phyloP scores from a whole-genome alignment of 2,888 invertebrate species.

The Morinoia aosen region DNA sequence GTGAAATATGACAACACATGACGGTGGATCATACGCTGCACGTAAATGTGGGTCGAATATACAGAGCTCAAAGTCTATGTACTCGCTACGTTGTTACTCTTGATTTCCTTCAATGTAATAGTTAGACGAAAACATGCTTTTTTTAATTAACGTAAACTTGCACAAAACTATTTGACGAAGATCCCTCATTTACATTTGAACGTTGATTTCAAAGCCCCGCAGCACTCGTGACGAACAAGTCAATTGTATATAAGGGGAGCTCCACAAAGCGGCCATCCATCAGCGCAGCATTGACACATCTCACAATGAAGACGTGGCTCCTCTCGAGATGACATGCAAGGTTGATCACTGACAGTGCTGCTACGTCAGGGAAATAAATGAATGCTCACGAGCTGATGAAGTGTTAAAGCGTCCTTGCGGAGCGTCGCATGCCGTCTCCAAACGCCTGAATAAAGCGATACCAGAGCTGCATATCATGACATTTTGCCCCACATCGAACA shows the following conservation, averaged over 20 bases:
- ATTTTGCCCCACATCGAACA: neutral
- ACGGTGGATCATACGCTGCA: neutral
- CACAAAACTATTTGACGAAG: neutral
- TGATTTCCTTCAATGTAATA: neutral
- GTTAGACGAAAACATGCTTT: neutral
- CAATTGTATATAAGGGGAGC: neutral
- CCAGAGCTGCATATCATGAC: neutral
- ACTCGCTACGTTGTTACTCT: neutral
- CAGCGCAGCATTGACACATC: neutral
- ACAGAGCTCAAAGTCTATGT: neutral
- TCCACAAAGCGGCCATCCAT: neutral
- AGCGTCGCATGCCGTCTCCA: neutral
- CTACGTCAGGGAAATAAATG: neutral
- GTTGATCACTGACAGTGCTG: neutral
- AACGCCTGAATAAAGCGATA: neutral
- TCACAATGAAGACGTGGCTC: neutral
- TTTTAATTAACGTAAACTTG: neutral
- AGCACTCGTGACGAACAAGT: neutral
- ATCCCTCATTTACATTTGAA: neutral
- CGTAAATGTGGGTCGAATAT: neutral
- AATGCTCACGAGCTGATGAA: neutral
- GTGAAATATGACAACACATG: no score
- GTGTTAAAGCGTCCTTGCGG: neutral
- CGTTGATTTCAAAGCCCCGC: neutral
- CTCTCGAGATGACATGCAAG: neutral